Evolutionary conservation across 1,140 invertebrate genomes (phyloP), one percentile per base, ranked within the genome.

Genomic region (Eriocheir sinensis): DNA sequence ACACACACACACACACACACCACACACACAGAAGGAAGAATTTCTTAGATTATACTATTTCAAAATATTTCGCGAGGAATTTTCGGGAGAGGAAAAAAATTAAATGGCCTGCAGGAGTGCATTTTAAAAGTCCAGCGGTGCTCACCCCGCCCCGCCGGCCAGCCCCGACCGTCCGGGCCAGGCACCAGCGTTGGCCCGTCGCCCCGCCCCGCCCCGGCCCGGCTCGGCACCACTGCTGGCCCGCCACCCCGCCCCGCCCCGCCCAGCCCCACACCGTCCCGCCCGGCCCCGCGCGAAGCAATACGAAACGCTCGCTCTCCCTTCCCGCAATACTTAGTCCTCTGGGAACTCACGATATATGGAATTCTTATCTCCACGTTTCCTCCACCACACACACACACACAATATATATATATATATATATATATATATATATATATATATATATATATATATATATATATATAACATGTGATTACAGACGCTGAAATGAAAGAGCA

Each of bases 371-470:
- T 53, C 41, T 44, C 40, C 36, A 86, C 53, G 6, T 91, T 27
- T 72, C 32, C 53, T n/a, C 34, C 27, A 53, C 21, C 44, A 91
- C 9, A 89, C 27, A 44, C 30, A 89, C 6, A 44, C 41, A n/a
- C 21, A 21, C n/a, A 60, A 44, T 53, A 53, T 34, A 60, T 91
- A 91, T 91, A 91, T 91, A 91, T 91, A 91, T 91, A 91, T 91
- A 91, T 91, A 91, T 91, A 91, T 91, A 91, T 72, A 91, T 60
- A 91, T 91, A 91, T 44, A 90, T 90, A 90, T 90, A 90, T 90
- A 90, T 90, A 90, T 90, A 90, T 90, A 48, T 90, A 90, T 90
- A 72, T 90, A 72, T 90, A 72, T 90, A 72, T 90, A 72, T 89
- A 48, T 89, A 41, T n/a, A n/a, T n/a, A n/a, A n/a, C n/a, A n/a